Evolutionary conservation across 92 coral and sea anemone species (phyloP).

Genomic region (Epizoanthus rinbou): DNA sequence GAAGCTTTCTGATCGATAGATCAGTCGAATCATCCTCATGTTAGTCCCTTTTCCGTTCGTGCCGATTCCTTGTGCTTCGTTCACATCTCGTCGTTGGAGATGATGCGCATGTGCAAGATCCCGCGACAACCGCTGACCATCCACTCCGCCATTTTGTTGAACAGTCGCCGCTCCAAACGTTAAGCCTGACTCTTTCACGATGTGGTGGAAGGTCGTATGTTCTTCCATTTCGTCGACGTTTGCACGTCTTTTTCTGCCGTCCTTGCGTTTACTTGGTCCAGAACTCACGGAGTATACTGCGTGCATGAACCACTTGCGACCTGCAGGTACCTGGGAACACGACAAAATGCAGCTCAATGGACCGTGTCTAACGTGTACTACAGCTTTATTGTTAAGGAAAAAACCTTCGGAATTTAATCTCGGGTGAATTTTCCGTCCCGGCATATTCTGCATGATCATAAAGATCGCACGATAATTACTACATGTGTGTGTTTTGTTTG

Average conservation of each 20-base stretch:
- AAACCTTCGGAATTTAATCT: no score
- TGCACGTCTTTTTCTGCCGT: conserved; percentile 50
- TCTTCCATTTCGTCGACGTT: conserved; percentile 10
- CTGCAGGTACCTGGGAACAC: conserved; percentile 79
- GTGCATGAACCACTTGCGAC: conserved; percentile 96
- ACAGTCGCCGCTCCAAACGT: conserved; percentile 8
- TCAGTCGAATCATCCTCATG: conserved; percentile 74
- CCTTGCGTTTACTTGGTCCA: conserved; percentile 39
- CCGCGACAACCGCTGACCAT: conserved; percentile 16
- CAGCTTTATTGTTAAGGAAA: no score
- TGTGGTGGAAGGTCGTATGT: conserved; percentile 7
- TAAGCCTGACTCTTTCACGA: conserved; percentile 27
- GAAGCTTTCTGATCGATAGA: conserved; percentile 47
- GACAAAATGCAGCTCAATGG: no score
- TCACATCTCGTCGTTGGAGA: conserved; percentile 48
- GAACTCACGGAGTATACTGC: conserved; percentile 94
- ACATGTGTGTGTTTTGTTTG: no score
- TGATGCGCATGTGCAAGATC: conserved; percentile 9
- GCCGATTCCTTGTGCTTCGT: conserved; percentile 47
- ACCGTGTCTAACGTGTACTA: no score
- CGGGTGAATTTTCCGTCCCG: no score
- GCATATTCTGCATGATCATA: no score
- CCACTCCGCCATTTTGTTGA: background rate
- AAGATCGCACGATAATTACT: no score
- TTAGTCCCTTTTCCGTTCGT: conserved; percentile 75